Base-by-base conservation (phyloP, 2,888 invertebrate genomes). In the Carabus problematicus region DNA sequence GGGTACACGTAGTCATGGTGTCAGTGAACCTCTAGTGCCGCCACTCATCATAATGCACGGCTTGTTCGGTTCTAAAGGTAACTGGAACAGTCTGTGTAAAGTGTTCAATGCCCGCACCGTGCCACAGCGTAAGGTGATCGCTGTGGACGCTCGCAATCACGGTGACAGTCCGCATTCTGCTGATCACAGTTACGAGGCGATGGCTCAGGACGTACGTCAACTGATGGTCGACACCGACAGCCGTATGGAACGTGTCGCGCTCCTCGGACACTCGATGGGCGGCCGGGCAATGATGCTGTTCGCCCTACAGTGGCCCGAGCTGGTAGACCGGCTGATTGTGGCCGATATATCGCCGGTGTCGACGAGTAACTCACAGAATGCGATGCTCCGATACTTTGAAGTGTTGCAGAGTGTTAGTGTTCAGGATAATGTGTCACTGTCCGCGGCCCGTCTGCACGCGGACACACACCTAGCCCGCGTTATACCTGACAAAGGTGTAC, bases 251-350 rank as follows among this genome's bases (percentile, higher is more conserved):
- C 89, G 89, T 79, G 87, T 89, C 1, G 84, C 89, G 3, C 77
- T 95, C 14, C 80, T 98, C 75, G 97, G 97, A 0, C 97, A 98
- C 80, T 96, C 96, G 74, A 95, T 98, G 95, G 97, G 97, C 16
- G 98, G 97, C n/a, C 88, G 95, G 71, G 87, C 93, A 7, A 91
- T 91, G 76, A 97, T 97, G 96, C 87, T 88, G 64, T 84, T 93
- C 64, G 92, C 96, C 47, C 83, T 97, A 60, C 85, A 86, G 79
- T 85, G 89, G 84, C 89, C 90, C 11, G 78, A 87, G 59, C 72
- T 88, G 42, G 85, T 92, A 1, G 87, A 89, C 47, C 88, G 88
- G 72, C 81, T 92, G 56, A 82, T 92, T 61, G 86, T 93, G 18
- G 89, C 89, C 14, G 93, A 93, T 79, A 89, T 93, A 72, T 89